These are phyloP conservation scores for Uria aalge DNA, from an alignment of 2,113 vertebrate genomes.

Conservation along the genomic window DNA sequence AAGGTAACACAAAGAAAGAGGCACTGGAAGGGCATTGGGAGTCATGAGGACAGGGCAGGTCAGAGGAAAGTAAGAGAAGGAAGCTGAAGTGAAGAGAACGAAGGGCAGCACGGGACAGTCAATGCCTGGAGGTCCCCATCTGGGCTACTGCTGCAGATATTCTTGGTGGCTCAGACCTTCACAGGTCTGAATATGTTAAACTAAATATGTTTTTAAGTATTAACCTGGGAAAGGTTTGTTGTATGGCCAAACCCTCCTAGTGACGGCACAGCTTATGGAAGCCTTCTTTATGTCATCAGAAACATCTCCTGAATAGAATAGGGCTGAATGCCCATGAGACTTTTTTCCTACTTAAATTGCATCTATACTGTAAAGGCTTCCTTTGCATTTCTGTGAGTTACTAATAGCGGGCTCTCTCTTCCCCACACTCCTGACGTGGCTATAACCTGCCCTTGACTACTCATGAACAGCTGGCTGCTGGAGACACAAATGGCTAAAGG, in stretches of 20 bases:
- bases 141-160: background rate
- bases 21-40: background rate
- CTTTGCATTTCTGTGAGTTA: background rate
- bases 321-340: background rate
- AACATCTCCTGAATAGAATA: background rate
- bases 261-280: background rate
- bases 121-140: background rate
- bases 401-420: background rate
- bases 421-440: background rate
- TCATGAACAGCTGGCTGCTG: background rate
- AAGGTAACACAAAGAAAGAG: background rate
- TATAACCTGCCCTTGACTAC: background rate
- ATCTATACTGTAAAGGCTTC: background rate
- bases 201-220: background rate
- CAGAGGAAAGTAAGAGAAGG: background rate
- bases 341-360: background rate
- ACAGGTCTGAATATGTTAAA: background rate
- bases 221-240: background rate
- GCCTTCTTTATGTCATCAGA: background rate
- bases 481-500: background rate
- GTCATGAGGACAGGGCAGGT: background rate
- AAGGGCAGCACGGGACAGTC: background rate
- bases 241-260: background rate
- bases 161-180: background rate
- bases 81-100: background rate